Evolutionary conservation across 2,888 invertebrate genomes (phyloP), one percentile per base, ranked within the genome.

Genomic region (Eustalomyia histrio): DNA sequence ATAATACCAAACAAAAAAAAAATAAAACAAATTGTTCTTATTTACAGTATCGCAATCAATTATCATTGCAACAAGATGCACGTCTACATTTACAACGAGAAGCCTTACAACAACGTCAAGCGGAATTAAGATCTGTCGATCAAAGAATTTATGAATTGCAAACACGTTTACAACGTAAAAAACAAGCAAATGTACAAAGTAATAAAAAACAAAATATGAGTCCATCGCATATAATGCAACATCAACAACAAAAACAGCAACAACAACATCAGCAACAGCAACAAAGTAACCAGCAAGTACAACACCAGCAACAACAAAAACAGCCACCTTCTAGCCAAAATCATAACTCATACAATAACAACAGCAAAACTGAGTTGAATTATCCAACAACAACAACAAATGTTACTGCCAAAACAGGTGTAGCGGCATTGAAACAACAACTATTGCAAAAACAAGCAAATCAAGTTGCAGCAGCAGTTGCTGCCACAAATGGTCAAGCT

Each of bases 51-150:
- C 97, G 98, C 82, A 98, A 98, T 92, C 98, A 98, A 91, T 92
- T 98, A 91, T 97, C 97, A 91, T 96, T 98, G 91, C 97, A 98
- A 90, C 98, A 97, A 92, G 97, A 95, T 92, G 96, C 95, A 84
- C 94, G 97, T 86, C 93, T 99, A 85, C 95, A 95, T 83, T 95
- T 96, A 86, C 98, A 98, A 91, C 92, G 97, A 82, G 96, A 97
- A 86, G 95, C 97, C 55, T 92, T 98, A 86, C 95, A 95, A 72
- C 96, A 96, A 85, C 92, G 97, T 63, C 97, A 97, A 89, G 97
- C 97, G 84, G 98, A 99, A 91, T 95, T 98, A 93, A 93, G 95
- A 74, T 95, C 95, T 86, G 97, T 98, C 88, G 98, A 99, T 92
- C 94, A 96, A 86, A 92, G 97, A 86, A 98, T 99, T 87, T 96